Conservation (phyloP, 2,113 vertebrate genomes). For the Halichoerus grypus region DNA sequence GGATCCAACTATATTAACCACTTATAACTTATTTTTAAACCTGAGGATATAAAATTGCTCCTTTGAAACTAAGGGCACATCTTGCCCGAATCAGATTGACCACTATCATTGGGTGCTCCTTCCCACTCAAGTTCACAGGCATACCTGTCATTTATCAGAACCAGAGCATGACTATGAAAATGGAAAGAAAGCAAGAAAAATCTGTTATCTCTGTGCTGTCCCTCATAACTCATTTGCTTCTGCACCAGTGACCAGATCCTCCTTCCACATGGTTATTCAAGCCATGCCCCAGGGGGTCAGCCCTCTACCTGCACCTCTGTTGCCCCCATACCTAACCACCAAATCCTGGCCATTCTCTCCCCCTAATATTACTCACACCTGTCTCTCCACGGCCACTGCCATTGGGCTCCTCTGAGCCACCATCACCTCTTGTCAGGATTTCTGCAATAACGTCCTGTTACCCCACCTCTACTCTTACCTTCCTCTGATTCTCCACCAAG, state of each 20-base stretch:
- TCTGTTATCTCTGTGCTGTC: not conserved
- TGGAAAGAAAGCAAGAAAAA: slow-evolving; percentile 13
- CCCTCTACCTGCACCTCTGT: not conserved
- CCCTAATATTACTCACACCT: not conserved
- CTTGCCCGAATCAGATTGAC: slow-evolving; percentile 45
- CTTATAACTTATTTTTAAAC: slow-evolving; percentile 62
- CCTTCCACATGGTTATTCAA: not conserved
- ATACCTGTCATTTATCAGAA: not conserved
- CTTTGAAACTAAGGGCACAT: slow-evolving; percentile 39
- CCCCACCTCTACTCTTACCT: not conserved
- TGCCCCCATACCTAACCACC: not conserved
- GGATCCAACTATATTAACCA: not conserved
- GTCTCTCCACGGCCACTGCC: not conserved
- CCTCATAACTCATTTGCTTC: not conserved
- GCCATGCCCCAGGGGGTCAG: not conserved
- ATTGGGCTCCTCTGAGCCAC: not conserved
- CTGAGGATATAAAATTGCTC: slow-evolving; percentile 37
- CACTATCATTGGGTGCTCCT: not conserved
- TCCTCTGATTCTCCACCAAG: not conserved
- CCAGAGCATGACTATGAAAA: not conserved
- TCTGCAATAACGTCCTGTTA: not conserved
- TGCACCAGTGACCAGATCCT: not conserved
- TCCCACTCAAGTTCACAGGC: slow-evolving; percentile 20
- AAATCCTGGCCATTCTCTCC: not conserved
- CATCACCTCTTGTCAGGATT: not conserved